These are phyloP conservation scores for Brotogeris chrysoptera DNA, from an alignment of 2,797 vertebrate genomes.

Conservation along the genomic window DNA sequence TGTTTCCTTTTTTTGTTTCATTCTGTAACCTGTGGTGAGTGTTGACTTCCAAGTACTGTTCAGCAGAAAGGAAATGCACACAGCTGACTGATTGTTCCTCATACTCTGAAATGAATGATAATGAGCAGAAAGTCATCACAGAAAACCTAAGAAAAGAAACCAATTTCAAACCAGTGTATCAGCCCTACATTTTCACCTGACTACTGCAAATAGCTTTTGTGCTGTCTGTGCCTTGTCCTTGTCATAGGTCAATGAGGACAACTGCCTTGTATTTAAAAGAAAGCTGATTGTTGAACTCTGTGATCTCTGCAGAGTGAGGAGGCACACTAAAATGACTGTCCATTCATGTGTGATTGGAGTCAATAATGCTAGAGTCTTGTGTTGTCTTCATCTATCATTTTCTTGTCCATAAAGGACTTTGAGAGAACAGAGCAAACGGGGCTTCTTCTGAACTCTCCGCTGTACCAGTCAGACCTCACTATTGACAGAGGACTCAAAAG, in stretches of 20 bases:
- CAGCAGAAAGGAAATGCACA: conserved; percentile 27
- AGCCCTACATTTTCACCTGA: background rate
- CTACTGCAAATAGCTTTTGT: background rate
- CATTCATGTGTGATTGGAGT: conserved; percentile 5
- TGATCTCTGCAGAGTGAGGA: background rate
- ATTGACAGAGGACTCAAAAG: background rate
- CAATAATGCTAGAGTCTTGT: background rate
- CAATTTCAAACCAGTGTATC: background rate
- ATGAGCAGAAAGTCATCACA: conserved; percentile 33
- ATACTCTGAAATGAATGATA: conserved; percentile 27
- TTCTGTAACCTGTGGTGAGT: conserved; percentile 37
- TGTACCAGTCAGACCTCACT: background rate
- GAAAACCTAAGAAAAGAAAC: conserved; percentile 30
- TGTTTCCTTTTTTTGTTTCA: conserved; percentile 67
- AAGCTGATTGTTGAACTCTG: background rate
- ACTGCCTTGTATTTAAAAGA: background rate
- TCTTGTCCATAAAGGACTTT: background rate
- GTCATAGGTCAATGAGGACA: background rate
- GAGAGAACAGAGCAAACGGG: background rate
- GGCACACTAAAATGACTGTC: background rate
- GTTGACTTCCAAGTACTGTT: conserved; percentile 57
- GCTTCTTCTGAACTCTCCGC: background rate
- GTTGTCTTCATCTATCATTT: background rate
- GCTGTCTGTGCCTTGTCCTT: background rate
- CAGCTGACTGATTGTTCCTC: conserved; percentile 4